Percentiles rank a stretch among this genome's conserved stretches.
phyloP scores from a whole-genome alignment of 2,888 invertebrate genomes.

The Eupeodes latifasciatus region DNA sequence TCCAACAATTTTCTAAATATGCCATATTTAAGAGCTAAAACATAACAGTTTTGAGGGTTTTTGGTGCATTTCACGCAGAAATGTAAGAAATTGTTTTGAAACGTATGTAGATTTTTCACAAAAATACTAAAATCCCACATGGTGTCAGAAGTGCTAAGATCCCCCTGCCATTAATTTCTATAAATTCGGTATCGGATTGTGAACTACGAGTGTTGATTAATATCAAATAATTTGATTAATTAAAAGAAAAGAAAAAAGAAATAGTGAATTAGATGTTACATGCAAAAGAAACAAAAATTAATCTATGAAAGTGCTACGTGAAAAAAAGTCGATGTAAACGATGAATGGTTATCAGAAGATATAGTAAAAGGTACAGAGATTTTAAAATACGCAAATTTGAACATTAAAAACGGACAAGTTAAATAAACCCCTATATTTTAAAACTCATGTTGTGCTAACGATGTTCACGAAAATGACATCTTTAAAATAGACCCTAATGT shows the following conservation, averaged over 20 bases:
- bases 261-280: background rate
- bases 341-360: constrained; percentile 31
- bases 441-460: constrained; percentile 13
- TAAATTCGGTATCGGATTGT: constrained; percentile 24
- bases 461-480: constrained; percentile 12
- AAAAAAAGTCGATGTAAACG: constrained; percentile 32
- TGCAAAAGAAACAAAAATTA: constrained; percentile 11
- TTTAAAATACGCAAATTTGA: constrained; percentile 33
- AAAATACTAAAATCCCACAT: too few relatives aligned
- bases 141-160: constrained; percentile 19
- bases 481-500: constrained; percentile 6
- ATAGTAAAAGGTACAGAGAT: constrained; percentile 31
- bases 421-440: constrained; percentile 16
- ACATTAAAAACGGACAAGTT: constrained; percentile 35
- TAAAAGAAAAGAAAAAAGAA: background rate
- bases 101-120: too few relatives aligned
- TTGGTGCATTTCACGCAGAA: too few relatives aligned
- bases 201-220: background rate
- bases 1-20: too few relatives aligned
- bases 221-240: background rate
- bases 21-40: too few relatives aligned
- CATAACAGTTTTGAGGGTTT: too few relatives aligned
- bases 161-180: background rate
- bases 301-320: background rate
- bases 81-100: too few relatives aligned